Evolutionary conservation across 2,888 invertebrate genomes (phyloP).

Genomic region (Plusia festucae): DNA sequence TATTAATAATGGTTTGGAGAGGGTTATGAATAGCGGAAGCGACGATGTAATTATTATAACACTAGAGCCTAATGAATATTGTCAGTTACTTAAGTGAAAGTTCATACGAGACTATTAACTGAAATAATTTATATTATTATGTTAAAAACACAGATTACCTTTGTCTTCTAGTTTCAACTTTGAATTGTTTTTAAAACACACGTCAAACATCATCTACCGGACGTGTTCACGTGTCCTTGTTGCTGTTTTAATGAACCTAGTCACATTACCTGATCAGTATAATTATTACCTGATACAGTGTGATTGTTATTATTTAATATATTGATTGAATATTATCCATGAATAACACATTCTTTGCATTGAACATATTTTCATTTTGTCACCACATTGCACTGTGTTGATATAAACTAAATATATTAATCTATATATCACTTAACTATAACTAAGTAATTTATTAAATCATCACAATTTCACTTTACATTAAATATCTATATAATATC

Average conservation of each 20-base stretch:
- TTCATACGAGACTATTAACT: too few species aligned
- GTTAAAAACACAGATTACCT: background rate
- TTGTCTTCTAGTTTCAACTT: background rate
- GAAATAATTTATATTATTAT: too few species aligned
- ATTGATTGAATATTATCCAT: background rate
- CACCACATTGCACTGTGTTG: background rate
- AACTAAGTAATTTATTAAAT: background rate
- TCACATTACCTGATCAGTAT: conserved; percentile 3
- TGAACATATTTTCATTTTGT: background rate
- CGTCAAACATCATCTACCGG: background rate
- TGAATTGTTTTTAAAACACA: background rate
- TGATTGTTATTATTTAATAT: background rate
- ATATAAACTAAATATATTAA: background rate
- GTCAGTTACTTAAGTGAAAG: too few species aligned
- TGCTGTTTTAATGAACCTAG: background rate
- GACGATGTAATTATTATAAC: background rate
- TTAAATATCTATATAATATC: background rate
- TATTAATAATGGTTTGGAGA: background rate
- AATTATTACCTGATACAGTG: background rate
- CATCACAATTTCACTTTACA: background rate
- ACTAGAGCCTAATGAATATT: background rate
- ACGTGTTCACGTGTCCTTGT: background rate
- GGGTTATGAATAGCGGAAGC: background rate
- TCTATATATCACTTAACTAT: background rate
- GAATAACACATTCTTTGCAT: background rate